Evolutionary conservation across 1,140 invertebrate species (phyloP), one percentile per base, ranked within the genome.

Genomic region (Trichonephila inaurata): DNA sequence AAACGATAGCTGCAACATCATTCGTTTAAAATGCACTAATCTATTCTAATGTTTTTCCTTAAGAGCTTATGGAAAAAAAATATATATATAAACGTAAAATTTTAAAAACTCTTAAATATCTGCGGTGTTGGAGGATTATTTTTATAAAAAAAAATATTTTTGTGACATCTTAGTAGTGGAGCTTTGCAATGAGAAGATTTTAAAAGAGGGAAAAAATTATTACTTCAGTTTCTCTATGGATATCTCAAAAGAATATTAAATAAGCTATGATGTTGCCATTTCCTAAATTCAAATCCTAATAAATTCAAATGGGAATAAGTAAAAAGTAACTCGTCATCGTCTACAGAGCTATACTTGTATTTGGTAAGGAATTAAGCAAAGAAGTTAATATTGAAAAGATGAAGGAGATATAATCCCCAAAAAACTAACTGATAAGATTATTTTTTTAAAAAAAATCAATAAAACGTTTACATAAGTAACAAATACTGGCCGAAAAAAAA

Each of bases 41-140:
- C 58, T 85, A 85, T 61, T 85, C n/a, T 85, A 85, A 85, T 85
- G n/a, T 61, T 60, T 58, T 60, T 85, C n/a, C 44, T 51, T 82
- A 40, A 40, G 14, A 19, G n/a, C 24, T 72, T 72, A 24, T 28
- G 2, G n/a, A n/a, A n/a, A 33, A 33, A 77, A 40, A 6, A 82
- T 6, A 51, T 3, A 82, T 14, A 33, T 5, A 85, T 21, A 85
- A 14, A 58, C 2, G 28, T 28, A 28, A 12, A 85, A 21, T 21
- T 24, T 85, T 85, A 60, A 7, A 18, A 85, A 60, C 19, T 51
- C n/a, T 24, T 85, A 85, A 85, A 33, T 85, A 85, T 85, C 21
- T 60, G 83, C 24, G 51, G 83, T 61, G 83, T 85, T 85, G 58
- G 6, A 61, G 83, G 83, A 85, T 85, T 85, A 85, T 60, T 28